Conservation (phyloP, 2,888 invertebrate genomes). For the Tipula confusa region DNA sequence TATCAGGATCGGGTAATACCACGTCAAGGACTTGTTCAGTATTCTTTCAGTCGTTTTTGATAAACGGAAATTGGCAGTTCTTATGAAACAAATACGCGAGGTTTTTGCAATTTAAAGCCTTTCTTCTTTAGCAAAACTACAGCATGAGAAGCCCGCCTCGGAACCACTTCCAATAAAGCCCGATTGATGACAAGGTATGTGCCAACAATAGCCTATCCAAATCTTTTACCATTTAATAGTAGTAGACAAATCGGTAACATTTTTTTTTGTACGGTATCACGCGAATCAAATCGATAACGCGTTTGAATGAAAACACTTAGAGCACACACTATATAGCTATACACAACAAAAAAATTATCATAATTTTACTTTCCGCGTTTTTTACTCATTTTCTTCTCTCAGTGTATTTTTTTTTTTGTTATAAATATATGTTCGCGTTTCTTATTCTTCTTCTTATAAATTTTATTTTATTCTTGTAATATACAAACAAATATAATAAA, state of each 20-base stretch:
- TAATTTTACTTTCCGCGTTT: conserved; percentile 9
- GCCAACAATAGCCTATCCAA: too few species aligned
- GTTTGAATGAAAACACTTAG: background rate
- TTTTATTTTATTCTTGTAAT: conserved; percentile 8
- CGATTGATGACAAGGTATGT: too few species aligned
- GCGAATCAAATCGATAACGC: background rate
- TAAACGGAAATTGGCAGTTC: too few species aligned
- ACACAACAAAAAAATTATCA: background rate
- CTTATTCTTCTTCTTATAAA: conserved; percentile 12
- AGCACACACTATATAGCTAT: background rate
- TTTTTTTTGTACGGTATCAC: background rate
- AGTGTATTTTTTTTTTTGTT: background rate
- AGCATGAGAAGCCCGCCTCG: too few species aligned
- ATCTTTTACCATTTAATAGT: too few species aligned
- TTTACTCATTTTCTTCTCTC: background rate
- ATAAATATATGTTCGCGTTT: background rate
- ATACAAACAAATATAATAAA: background rate
- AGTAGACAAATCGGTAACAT: background rate
- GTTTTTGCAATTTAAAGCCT: too few species aligned
- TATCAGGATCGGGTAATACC: too few species aligned
- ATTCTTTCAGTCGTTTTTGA: too few species aligned
- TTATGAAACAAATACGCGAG: too few species aligned
- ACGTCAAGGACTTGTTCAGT: too few species aligned
- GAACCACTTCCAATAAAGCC: too few species aligned
- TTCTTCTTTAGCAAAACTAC: too few species aligned